Base-by-base conservation (phyloP, 2,113 vertebrate genomes). In the Centrocercus urophasianus region DNA sequence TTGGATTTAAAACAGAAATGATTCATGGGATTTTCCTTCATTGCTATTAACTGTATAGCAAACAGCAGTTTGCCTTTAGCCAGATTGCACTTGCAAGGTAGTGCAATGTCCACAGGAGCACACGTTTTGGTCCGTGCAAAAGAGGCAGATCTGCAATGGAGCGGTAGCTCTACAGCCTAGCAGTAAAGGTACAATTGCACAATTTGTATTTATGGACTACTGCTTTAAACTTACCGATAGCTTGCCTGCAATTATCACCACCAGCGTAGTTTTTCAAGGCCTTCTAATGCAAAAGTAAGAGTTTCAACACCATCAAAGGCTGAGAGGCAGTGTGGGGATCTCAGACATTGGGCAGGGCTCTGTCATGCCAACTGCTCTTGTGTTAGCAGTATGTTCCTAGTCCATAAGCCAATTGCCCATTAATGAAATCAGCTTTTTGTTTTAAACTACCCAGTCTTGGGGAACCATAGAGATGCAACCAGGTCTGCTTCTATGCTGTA, bases 291-390 rank as follows among this genome's bases (percentile, higher is more conserved):
- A 40, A 19, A 69, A 21, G 3, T 6, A 8, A 10, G 45, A 42
- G 4, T 11, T 10, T 66, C n/a, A 85, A 11, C 28, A 12, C 13
- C 3, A 21, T 36, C 3, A 0, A 48, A 81, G 25, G 8, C 52
- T 34, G 36, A 47, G 45, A 77, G 20, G 20, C 4, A 25, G 9
- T 2, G 42, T 60, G 28, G 13, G 52, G 63, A 32, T 43, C 71
- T 73, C 42, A 10, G 52, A 42, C 10, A 22, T 3, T 22, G 50
- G 34, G 14, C 25, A 8, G 27, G 48, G 48, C 24, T 36, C 34
- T 28, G 28, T 57, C 60, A 24, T 42, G 11, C 43, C 36, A 77
- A 42, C 7, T 75, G 0, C 16, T 75, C 19, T 66, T 63, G 38
- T 27, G 30, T 45, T n/a, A 43, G 14, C 14, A 40, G 78, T 36